Percentiles rank a stretch among this genome's conserved stretches.
Conservation (phyloP, 2,888 invertebrate species). For the Herminia tarsipennalis region DNA sequence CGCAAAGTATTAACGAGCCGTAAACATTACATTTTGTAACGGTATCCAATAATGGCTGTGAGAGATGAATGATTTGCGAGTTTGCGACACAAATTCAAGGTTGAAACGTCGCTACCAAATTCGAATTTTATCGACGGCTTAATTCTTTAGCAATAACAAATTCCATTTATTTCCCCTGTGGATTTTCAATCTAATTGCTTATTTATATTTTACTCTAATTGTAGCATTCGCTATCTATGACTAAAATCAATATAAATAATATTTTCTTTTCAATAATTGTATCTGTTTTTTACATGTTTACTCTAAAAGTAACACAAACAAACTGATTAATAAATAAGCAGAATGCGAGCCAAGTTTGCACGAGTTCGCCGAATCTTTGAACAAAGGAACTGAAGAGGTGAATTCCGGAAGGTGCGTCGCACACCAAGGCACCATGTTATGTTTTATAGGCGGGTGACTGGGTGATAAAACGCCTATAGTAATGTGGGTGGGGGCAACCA, state of each 20-base stretch:
- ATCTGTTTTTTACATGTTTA: too few species aligned
- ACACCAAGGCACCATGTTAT: constrained; percentile 32
- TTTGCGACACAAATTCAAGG: constrained; percentile 27
- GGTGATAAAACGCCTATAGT: constrained; percentile 65
- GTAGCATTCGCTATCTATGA: too few species aligned
- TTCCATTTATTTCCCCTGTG: constrained; percentile 18
- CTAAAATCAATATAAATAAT: too few species aligned
- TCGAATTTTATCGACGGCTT: constrained; percentile 26
- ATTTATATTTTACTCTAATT: too few species aligned
- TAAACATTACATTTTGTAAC: constrained; percentile 25
- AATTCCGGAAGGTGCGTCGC: constrained; percentile 40
- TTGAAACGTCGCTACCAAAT: constrained; percentile 19
- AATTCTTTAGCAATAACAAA: constrained; percentile 10
- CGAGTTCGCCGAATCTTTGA: constrained; percentile 36
- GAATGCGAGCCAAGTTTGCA: constrained; percentile 17
- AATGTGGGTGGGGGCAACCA: constrained; percentile 49
- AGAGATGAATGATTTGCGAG: constrained; percentile 30
- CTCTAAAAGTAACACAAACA: too few species aligned
- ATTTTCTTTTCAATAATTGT: too few species aligned
- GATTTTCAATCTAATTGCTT: too few species aligned
- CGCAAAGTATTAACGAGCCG: constrained; percentile 27
- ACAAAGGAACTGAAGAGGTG: constrained; percentile 44
- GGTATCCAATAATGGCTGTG: constrained; percentile 32
- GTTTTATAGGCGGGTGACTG: constrained; percentile 47
- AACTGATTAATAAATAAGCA: too few species aligned